These are phyloP conservation scores for Bolinopsis microptera DNA, from an alignment of 37 sponge, comb jelly and placozoan genomes.

Conservation along the genomic window DNA sequence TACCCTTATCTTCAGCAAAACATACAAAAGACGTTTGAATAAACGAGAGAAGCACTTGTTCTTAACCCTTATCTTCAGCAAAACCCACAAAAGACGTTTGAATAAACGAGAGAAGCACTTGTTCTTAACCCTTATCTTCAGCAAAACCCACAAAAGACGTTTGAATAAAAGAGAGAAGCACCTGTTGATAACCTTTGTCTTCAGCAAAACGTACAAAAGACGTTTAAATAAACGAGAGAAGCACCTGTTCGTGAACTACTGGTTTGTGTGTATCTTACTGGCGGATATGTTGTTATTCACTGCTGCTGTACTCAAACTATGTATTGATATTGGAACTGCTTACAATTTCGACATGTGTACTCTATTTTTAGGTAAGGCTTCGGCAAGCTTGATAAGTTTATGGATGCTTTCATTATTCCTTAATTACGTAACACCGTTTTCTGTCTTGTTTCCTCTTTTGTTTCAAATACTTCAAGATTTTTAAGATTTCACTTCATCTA, in stretches of 20 bases:
- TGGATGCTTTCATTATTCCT: neutral
- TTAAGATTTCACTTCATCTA: neutral
- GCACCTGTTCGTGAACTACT: constrained; percentile 27
- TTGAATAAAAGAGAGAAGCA: neutral
- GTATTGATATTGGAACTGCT: neutral
- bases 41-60: neutral
- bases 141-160: neutral
- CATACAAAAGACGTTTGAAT: constrained; percentile 6
- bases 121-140: too few relatives aligned
- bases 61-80: constrained; percentile 15
- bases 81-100: neutral
- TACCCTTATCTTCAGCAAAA: constrained; percentile 48
- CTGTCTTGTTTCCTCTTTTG: neutral
- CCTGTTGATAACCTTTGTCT: too few relatives aligned
- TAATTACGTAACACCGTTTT: neutral
- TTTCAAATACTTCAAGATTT: neutral
- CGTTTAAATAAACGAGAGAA: neutral
- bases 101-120: neutral
- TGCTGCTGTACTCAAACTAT: neutral
- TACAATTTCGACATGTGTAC: constrained; percentile 32
- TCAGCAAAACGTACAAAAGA: constrained; percentile 42
- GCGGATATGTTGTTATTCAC: neutral
- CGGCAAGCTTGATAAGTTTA: too few relatives aligned
- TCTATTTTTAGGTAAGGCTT: neutral
- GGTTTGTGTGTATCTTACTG: constrained; percentile 21